Evolutionary conservation across 2,113 vertebrate genomes (phyloP), one percentile per base, ranked within the genome.

Genomic region (Cercopithecus mona): DNA sequence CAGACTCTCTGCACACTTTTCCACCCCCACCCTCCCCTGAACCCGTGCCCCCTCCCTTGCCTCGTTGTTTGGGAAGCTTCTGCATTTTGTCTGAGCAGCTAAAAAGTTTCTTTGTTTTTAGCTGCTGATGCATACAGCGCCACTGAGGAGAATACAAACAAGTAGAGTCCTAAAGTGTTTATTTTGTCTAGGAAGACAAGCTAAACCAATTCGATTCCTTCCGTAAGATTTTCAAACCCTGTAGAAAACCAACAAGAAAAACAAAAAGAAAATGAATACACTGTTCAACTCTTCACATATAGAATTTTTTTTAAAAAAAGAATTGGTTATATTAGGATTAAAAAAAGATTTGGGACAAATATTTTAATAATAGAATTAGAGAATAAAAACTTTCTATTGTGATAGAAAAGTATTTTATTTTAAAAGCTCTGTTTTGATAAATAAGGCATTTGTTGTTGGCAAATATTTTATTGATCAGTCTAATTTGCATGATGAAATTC

Each of bases 101-200:
- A 99, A 99, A 98, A 99, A 99, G 99, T 99, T 99, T 99, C 99
- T 99, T 99, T 99, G 99, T 99, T 99, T 99, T 99, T 99, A 99
- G 99, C 99, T 99, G 99, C 99, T 99, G 99, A 99, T 99, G 99
- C 99, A 99, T 99, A 99, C 98, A 97, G 98, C 97, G 98, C 98
- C 92, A 97, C 99, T 99, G 99, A 99, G 98, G 98, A 99, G 99
- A 99, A 99, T 99, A 99, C 99, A 99, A 99, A 99, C 99, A 99
- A 99, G 99, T 98, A 96, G 99, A 99, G 99, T 98, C 99, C 98
- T 99, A 98, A 99, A 99, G 99, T 99, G 99, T 99, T 99, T 99
- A 99, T 99, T 99, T 99, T 99, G 99, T 99, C 99, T 99, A 98
- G 98, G 97, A 98, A 98, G 98, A 98, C 98, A 98, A 98, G 98